Percentiles rank a stretch among this genome's conserved stretches.
phyloP scores from a whole-genome alignment of 1,140 invertebrate species.

The Psilanteris sp. region DNA sequence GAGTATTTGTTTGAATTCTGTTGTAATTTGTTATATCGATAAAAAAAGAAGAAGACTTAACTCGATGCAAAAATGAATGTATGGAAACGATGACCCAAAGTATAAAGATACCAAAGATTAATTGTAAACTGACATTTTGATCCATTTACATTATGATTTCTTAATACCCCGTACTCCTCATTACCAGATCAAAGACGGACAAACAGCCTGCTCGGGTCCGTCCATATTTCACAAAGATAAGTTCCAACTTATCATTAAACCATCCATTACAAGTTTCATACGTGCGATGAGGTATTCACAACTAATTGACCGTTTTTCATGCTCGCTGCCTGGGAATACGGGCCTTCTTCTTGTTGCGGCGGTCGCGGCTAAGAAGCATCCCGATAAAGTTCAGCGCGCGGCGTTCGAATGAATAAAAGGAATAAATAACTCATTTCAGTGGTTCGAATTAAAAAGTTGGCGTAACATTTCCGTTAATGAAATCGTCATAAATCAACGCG shows the following conservation, averaged over 20 bases:
- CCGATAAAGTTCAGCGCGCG: slow-evolving; percentile 42
- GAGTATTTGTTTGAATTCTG: no score
- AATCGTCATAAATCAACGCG: slow-evolving; percentile 41
- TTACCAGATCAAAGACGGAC: slow-evolving; percentile 19
- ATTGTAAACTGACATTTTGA: slow-evolving; percentile 21
- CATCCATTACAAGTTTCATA: slow-evolving; percentile 31
- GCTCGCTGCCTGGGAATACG: slow-evolving; percentile 20
- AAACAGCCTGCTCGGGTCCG: slow-evolving; percentile 12
- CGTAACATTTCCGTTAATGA: slow-evolving; percentile 52
- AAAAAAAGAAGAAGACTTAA: no score
- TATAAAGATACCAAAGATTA: no score
- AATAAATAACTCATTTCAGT: slow-evolving; percentile 30
- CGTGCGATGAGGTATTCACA: not conserved
- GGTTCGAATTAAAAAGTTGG: slow-evolving; percentile 20
- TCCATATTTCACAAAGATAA: slow-evolving; percentile 30
- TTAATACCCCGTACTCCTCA: slow-evolving; percentile 19
- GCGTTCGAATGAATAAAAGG: slow-evolving; percentile 18
- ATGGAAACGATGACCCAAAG: no score
- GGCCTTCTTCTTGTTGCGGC: slow-evolving; percentile 25
- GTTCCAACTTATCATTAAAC: slow-evolving; percentile 34
- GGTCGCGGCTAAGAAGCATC: slow-evolving; percentile 2
- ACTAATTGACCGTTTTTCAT: slow-evolving; percentile 41
- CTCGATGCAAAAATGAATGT: no score
- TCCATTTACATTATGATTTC: slow-evolving; percentile 11
- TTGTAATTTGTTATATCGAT: no score